Percentiles rank a stretch among this genome's conserved stretches.
Conservation (phyloP, 2,888 invertebrate species). For the Willowsia nigromaculata region DNA sequence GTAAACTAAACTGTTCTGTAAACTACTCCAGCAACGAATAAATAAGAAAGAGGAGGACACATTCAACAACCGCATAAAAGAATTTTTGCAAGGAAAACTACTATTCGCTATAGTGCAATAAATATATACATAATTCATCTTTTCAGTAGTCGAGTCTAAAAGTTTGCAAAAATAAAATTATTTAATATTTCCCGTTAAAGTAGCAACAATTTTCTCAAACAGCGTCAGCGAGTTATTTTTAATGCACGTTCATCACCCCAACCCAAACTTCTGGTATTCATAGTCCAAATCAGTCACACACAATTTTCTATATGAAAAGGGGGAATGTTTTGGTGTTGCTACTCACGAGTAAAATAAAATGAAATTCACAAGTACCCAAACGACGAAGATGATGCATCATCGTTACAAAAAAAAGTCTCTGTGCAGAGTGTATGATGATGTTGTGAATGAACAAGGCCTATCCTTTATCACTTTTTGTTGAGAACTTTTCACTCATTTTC, state of each 20-base stretch:
- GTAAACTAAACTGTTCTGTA: conserved; percentile 24
- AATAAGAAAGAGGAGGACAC: background rate
- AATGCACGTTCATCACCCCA: background rate
- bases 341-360: background rate
- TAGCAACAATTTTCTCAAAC: background rate
- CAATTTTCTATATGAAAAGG: background rate
- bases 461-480: conserved; percentile 61
- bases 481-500: conserved; percentile 37
- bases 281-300: conserved; percentile 20
- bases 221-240: background rate
- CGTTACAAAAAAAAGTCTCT: background rate
- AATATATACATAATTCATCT: background rate
- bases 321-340: background rate
- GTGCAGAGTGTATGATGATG: background rate
- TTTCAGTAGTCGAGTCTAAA: background rate
- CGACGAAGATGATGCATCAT: conserved; percentile 9
- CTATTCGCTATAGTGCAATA: background rate
- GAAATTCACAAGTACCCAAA: conserved; percentile 27
- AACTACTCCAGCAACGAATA: conserved; percentile 19
- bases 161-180: background rate
- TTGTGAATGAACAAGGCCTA: conserved; percentile 47
- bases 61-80: background rate
- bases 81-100: background rate
- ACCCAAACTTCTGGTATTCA: background rate
- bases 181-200: conserved; percentile 7